phyloP scores from a whole-genome alignment of 2,888 invertebrate species.

The Luperina nickerlii region DNA sequence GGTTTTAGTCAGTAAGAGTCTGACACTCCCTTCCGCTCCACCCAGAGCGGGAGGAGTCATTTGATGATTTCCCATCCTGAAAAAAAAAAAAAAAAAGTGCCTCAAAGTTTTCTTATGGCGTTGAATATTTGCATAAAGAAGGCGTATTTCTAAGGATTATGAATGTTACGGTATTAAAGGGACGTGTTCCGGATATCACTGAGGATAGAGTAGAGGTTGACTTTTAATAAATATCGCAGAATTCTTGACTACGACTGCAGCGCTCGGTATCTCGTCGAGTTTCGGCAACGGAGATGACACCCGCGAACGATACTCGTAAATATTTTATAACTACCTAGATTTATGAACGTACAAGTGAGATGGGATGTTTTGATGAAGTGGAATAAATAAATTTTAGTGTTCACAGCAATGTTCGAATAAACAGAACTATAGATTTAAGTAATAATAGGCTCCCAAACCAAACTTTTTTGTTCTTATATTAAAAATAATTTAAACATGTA shows the following conservation, averaged over 20 bases:
- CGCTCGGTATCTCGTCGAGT: neutral
- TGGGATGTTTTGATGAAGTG: constrained; percentile 1
- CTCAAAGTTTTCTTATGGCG: constrained; percentile 47
- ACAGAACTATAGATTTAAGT: neutral
- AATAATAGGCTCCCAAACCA: neutral
- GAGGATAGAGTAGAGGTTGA: constrained; percentile 32
- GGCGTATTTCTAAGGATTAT: constrained; percentile 19
- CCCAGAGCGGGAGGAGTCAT: too few relatives aligned
- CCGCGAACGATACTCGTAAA: constrained; percentile 12
- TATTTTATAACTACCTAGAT: constrained; percentile 21
- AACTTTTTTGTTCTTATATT: neutral
- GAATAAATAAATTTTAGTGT: neutral
- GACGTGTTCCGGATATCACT: constrained; percentile 30
- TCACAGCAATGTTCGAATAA: neutral
- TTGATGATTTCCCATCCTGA: too few relatives aligned
- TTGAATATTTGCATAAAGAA: constrained; percentile 39
- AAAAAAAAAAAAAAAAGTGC: too few relatives aligned
- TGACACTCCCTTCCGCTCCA: too few relatives aligned
- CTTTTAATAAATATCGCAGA: constrained; percentile 46
- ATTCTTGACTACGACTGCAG: constrained; percentile 16
- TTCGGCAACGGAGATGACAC: constrained; percentile 9
- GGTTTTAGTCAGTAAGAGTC: too few relatives aligned
- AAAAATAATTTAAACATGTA: neutral
- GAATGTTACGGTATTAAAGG: constrained; percentile 20
- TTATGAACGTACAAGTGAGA: constrained; percentile 7